Percentiles rank a stretch among this genome's conserved stretches.
These are phyloP conservation scores for Agonum fuliginosum DNA, from an alignment of 2,888 invertebrate species.

Conservation along the genomic window DNA sequence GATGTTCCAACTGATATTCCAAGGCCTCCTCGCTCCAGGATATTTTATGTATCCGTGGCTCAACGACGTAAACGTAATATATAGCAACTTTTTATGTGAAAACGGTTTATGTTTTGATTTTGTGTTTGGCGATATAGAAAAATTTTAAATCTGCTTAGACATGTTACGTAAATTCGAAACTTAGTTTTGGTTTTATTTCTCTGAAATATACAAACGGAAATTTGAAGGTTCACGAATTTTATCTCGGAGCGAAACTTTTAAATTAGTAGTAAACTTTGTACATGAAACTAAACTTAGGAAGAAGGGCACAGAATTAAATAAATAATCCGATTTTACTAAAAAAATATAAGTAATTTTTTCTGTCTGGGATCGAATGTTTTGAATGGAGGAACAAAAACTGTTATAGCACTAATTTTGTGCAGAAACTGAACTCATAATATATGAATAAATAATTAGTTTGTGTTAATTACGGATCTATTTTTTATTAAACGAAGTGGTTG, in stretches of 20 bases:
- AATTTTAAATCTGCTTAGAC: constrained; percentile 42
- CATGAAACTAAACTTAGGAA: too few species aligned
- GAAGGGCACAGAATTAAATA: too few species aligned
- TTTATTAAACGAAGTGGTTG: too few species aligned
- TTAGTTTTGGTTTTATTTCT: constrained; percentile 7
- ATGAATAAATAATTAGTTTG: too few species aligned
- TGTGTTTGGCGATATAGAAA: constrained; percentile 44
- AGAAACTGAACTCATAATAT: too few species aligned
- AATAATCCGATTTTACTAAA: too few species aligned
- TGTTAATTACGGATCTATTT: too few species aligned
- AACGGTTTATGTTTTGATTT: constrained; percentile 39
- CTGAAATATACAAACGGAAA: not conserved
- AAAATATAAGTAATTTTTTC: too few species aligned
- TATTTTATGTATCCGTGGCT: constrained; percentile 50
- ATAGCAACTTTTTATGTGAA: constrained; percentile 40
- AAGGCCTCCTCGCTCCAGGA: constrained; percentile 35
- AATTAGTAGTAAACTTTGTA: too few species aligned
- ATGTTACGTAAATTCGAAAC: constrained; percentile 33
- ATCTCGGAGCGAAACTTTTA: not conserved
- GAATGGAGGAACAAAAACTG: too few species aligned
- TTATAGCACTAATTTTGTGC: too few species aligned
- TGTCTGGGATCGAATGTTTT: too few species aligned
- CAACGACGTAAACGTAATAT: constrained; percentile 49
- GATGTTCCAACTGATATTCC: constrained; percentile 41
- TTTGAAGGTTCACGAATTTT: not conserved